phyloP scores from a whole-genome alignment of 1,140 invertebrate species.

The Penaeus japonicus region DNA sequence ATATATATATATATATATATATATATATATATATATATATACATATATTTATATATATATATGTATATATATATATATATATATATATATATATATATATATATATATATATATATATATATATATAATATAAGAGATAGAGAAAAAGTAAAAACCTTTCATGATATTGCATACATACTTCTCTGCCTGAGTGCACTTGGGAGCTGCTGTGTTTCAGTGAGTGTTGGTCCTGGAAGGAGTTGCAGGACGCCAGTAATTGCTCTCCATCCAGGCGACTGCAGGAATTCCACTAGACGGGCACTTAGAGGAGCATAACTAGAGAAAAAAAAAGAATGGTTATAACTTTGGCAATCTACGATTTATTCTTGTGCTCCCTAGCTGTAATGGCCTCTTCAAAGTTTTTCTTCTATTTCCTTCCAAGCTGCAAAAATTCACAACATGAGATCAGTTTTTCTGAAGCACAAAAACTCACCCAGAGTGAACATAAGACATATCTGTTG shows the following conservation, averaged over 20 bases:
- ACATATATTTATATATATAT: no score
- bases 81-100: no score
- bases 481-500: slow-evolving; percentile 91
- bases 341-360: background rate
- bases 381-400: background rate
- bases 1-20: no score
- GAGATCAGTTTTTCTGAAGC: no score
- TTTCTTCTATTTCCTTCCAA: no score
- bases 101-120: no score
- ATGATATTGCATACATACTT: slow-evolving; percentile 14
- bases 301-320: slow-evolving; percentile 87
- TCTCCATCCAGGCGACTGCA: slow-evolving; percentile 84
- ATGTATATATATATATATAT: no score
- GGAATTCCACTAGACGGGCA: slow-evolving; percentile 83
- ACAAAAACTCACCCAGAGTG: slow-evolving; percentile 85
- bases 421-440: no score
- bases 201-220: slow-evolving; percentile 68
- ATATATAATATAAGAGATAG: no score
- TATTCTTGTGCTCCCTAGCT: no score
- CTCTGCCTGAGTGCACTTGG: slow-evolving; percentile 64
- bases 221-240: slow-evolving; percentile 67
- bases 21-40: no score
- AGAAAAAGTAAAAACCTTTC: background rate
- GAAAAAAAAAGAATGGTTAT: slow-evolving; percentile 22
- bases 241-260: slow-evolving; percentile 71